Evolutionary conservation across 2,888 invertebrate genomes (phyloP).

Genomic region (Xanthia togata): DNA sequence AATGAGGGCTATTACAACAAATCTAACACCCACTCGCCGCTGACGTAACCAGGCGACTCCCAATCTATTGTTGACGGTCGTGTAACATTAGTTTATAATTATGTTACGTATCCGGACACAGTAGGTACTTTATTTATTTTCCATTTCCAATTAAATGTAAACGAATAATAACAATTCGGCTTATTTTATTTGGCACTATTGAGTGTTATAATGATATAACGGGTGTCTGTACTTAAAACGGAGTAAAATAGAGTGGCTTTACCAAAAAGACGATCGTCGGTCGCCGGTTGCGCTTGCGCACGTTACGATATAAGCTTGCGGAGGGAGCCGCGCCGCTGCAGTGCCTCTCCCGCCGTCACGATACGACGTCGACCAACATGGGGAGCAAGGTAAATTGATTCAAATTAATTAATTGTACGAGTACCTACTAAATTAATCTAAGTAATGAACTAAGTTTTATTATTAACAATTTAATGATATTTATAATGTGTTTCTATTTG

Average conservation of each 20-base stretch:
- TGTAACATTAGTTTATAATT: slow-evolving; percentile 60
- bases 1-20: slow-evolving; percentile 39
- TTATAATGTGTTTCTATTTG: slow-evolving; percentile 61
- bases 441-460: not conserved
- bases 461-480: slow-evolving; percentile 5
- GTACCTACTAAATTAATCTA: slow-evolving; percentile 2
- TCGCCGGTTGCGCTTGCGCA: slow-evolving; percentile 69
- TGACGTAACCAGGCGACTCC: slow-evolving; percentile 68
- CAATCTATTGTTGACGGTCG: slow-evolving; percentile 63
- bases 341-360: slow-evolving; percentile 81
- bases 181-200: slow-evolving; percentile 58
- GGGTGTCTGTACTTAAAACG: slow-evolving; percentile 53
- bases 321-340: slow-evolving; percentile 79
- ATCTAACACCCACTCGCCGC: slow-evolving; percentile 65
- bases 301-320: slow-evolving; percentile 80
- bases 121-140: slow-evolving; percentile 73
- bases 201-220: slow-evolving; percentile 76
- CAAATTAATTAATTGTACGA: slow-evolving; percentile 31
- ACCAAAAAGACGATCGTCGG: slow-evolving; percentile 67
- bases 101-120: slow-evolving; percentile 66
- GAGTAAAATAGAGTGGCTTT: slow-evolving; percentile 67
- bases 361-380: slow-evolving; percentile 80
- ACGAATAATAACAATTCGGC: slow-evolving; percentile 63
- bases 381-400: slow-evolving; percentile 83
- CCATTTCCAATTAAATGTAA: slow-evolving; percentile 67